These are phyloP conservation scores for Anthrax anthrax DNA, from an alignment of 2,888 invertebrate genomes.

Conservation along the genomic window DNA sequence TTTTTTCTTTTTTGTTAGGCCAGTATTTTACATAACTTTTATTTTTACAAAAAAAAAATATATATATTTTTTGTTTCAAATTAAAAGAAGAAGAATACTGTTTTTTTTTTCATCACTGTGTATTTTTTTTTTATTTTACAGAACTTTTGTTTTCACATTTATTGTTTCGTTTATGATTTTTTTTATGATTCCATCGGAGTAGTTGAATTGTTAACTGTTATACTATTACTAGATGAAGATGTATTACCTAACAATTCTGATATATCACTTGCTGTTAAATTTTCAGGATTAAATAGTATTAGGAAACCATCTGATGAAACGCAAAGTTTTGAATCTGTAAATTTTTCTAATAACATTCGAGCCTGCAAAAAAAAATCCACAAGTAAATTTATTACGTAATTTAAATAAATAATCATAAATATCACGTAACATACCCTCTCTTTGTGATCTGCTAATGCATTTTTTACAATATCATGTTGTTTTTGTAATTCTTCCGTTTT, in stretches of 20 bases:
- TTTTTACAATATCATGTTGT: conserved; percentile 62
- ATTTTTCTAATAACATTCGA: conserved; percentile 32
- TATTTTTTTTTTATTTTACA: conserved; percentile 4
- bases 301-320: conserved; percentile 29
- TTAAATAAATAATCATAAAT: not conserved
- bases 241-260: conserved; percentile 1
- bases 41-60: too few species aligned
- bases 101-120: conserved; percentile 4
- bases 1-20: too few species aligned
- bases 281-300: conserved; percentile 23
- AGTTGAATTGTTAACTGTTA: conserved; percentile 8
- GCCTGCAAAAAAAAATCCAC: conserved; percentile 21
- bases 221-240: conserved; percentile 6
- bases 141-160: too few species aligned
- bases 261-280: not conserved
- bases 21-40: too few species aligned
- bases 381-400: too few species aligned
- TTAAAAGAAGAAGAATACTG: conserved; percentile 8
- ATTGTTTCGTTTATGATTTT: too few species aligned
- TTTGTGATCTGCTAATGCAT: conserved; percentile 51
- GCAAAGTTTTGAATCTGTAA: conserved; percentile 29
- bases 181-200: conserved; percentile 15
- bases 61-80: too few species aligned
- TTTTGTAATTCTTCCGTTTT: conserved; percentile 60
- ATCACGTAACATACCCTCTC: conserved; percentile 37